phyloP scores from a whole-genome alignment of 2,888 invertebrate genomes.

The Sesia bembeciformis region DNA sequence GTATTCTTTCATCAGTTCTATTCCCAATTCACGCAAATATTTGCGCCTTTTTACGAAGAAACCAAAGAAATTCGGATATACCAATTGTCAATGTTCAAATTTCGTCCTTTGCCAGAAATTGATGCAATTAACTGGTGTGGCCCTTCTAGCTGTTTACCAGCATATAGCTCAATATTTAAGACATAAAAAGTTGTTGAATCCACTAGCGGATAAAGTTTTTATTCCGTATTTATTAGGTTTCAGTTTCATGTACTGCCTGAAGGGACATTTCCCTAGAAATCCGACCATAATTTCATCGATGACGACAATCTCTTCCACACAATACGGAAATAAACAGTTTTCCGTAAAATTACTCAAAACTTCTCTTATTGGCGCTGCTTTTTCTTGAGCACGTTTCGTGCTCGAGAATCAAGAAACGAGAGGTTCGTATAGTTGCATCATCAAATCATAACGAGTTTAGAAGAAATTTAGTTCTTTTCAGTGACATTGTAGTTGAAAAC shows the following conservation, averaged over 20 bases:
- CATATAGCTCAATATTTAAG: background rate
- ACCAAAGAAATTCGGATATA: background rate
- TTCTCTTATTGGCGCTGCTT: background rate
- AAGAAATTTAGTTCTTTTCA: background rate
- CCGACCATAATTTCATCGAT: background rate
- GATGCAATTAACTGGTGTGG: background rate
- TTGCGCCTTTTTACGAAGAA: background rate
- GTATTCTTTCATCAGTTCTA: background rate
- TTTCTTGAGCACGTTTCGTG: background rate
- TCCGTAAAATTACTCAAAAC: background rate
- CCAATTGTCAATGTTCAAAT: background rate
- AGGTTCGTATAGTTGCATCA: background rate
- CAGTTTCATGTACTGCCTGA: background rate
- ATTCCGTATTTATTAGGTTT: background rate
- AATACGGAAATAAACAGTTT: background rate
- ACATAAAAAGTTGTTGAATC: background rate
- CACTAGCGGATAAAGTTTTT: background rate
- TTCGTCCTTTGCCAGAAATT: background rate
- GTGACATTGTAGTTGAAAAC: background rate
- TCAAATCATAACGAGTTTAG: background rate
- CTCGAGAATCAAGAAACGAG: too few relatives aligned
- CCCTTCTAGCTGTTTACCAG: background rate
- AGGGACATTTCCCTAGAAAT: background rate
- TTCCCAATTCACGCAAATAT: background rate
- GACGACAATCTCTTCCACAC: background rate